Conservation (phyloP, 2,797 vertebrate species). For the Mus caroli region DNA sequence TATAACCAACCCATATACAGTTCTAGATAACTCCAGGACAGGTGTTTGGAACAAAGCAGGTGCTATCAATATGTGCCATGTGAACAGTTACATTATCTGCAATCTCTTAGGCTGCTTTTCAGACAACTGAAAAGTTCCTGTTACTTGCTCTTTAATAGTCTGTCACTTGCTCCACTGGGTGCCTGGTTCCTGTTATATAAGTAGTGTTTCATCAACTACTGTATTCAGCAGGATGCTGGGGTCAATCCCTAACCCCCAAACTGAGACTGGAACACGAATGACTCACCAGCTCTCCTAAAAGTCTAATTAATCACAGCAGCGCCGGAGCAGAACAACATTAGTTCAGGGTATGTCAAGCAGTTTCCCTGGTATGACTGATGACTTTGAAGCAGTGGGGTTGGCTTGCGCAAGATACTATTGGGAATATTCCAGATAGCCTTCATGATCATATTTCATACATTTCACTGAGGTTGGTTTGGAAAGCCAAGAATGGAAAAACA, state of each 20-base stretch:
- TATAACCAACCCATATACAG: background rate
- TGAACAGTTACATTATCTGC: background rate
- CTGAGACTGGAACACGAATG: slow-evolving; percentile 28
- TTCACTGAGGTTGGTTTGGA: slow-evolving; percentile 30
- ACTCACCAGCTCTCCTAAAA: slow-evolving; percentile 59
- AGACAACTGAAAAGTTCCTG: slow-evolving; percentile 56
- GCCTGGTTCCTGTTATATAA: slow-evolving; percentile 46
- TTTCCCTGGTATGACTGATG: background rate
- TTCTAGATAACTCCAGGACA: background rate
- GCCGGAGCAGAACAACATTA: background rate
- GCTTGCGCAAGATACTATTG: slow-evolving; percentile 16
- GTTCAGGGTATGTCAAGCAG: background rate
- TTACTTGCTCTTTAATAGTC: slow-evolving; percentile 19
- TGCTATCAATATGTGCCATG: background rate
- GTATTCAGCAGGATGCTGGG: slow-evolving; percentile 47
- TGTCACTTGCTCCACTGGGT: slow-evolving; percentile 22
- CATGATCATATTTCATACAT: slow-evolving; percentile 36
- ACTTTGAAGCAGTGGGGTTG: background rate
- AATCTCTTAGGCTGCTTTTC: slow-evolving; percentile 10
- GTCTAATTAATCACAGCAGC: slow-evolving; percentile 72
- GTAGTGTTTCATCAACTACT: background rate
- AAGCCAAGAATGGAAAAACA: slow-evolving; percentile 54
- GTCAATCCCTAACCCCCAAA: slow-evolving; percentile 48
- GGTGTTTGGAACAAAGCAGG: slow-evolving; percentile 14
- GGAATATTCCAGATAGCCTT: slow-evolving; percentile 60